Base-by-base conservation (phyloP, 2,888 invertebrate genomes). In the Trachelus stipa region DNA sequence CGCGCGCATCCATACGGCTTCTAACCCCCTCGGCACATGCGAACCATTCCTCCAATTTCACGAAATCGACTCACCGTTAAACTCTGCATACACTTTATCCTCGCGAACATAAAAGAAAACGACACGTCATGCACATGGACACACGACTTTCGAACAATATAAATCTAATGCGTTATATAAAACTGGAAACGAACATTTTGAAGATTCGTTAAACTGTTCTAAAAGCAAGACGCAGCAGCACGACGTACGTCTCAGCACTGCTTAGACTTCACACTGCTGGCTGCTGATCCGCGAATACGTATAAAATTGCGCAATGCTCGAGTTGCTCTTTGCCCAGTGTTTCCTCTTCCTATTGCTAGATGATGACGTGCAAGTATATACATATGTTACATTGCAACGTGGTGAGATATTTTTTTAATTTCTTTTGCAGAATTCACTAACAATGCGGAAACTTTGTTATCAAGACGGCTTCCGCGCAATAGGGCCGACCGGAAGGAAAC, bases 261-360 rank as follows among this genome's bases (percentile, higher is more conserved):
- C 56, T 23, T 15, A 56, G 23, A 23, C 23, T 56, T 56, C 23
- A 23, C 56, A 56, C 56, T 56, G 23, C 23, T 56, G 56, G 23
- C 56, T 84, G 85, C 83, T 85, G 79, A 85, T 86, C 84, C 81
- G 79, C 76, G 79, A 78, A 87, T 83, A 85, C 81, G 82, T 79
- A 76, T 80, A 76, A 81, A 74, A 82, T 88, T 88, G 85, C 87
- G 87, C 84, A 87, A 88, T 79, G 76, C 68, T 76, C 56, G 74
- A 78, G 79, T 81, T 88, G 89, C 87, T 85, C 89, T 89, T 89
- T 89, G 89, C 81, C 85, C 89, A 83, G 80, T 76, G 73, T 81
- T 56, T 56, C 56, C 78, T 81, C 80, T 81, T 82, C 76, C 83
- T 79, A 78, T 78, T 56, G 23, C 56, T 56, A 56, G 23, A 23